These are phyloP conservation scores for Acanthococcus lagerstroemiae DNA, from an alignment of 2,888 invertebrate species.

Conservation along the genomic window DNA sequence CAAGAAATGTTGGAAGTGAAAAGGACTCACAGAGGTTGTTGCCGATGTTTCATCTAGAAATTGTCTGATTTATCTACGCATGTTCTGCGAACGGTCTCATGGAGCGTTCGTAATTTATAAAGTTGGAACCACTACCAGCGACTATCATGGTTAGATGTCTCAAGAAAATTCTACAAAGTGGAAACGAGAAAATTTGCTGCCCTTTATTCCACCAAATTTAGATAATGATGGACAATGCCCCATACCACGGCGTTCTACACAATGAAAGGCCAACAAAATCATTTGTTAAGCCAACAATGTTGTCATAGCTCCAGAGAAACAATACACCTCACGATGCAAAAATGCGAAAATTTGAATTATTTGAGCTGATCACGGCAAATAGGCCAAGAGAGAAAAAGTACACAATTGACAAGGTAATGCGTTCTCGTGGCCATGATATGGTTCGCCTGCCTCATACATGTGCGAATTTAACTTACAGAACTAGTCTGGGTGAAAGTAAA, in stretches of 20 bases:
- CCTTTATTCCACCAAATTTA: neutral
- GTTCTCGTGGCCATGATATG: neutral
- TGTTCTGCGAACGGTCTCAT: neutral
- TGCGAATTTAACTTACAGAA: neutral
- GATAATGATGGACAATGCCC: slow-evolving; percentile 21
- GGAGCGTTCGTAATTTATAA: neutral
- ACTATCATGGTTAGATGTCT: slow-evolving; percentile 1
- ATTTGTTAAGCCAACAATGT: neutral
- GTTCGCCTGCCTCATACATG: neutral
- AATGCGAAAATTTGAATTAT: neutral
- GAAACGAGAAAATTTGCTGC: neutral
- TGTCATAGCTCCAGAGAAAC: neutral
- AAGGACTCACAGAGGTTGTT: neutral
- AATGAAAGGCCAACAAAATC: neutral
- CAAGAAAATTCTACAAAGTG: neutral
- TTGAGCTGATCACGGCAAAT: neutral
- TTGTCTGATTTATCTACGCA: neutral
- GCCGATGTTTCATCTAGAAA: neutral
- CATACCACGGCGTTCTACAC: neutral
- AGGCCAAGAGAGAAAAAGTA: neutral
- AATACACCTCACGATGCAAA: neutral
- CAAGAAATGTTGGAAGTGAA: slow-evolving; percentile 2
- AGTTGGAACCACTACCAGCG: neutral
- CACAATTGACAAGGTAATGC: neutral
- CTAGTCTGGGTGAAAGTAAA: neutral